Base-by-base conservation (phyloP, 1,140 invertebrate genomes). In the Drosophila takahashii region DNA sequence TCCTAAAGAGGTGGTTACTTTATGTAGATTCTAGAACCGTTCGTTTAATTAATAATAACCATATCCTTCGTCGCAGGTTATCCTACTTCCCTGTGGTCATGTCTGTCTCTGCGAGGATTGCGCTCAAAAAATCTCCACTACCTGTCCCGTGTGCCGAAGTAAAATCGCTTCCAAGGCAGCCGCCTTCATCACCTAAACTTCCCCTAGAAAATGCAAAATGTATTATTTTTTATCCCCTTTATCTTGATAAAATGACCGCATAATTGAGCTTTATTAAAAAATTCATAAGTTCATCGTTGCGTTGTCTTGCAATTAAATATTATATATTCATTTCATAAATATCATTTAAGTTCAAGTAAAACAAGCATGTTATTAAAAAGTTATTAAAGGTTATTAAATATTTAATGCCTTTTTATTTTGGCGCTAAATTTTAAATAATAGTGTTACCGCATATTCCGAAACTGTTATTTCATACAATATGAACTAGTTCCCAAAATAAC, bases 61-160 rank as follows among this genome's bases (percentile, higher is more conserved):
- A 22, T 10, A 9, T 51, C 3, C 5, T 4, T n/a, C 4, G 13
- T 67, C 74, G 5, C 84, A 96, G 95, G 95, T 97, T 16, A 96
- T 97, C 79, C 83, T 97, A 37, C 90, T 97, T 57, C 96, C 96
- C 1, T 97, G 96, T 91, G 96, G 96, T 0, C 96, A 97, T 91
- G 96, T 97, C 0, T 96, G 96, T 73, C 91, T 97, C 34, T 97
- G 96, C 83, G 96, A 96, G 92, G 96, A 97, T 90, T 97, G 96
- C 89, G 94, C 95, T 2, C 94, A 95, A 52, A 94, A 95, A 77
- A 96, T 97, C 52, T 92, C 90, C 13, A 92, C 93, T 51, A 90
- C 91, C 39, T 97, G 96, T 85, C 96, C 96, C 4, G 93, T 97
- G 34, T 97, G 96, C 89, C 93, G 96, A 59, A 92, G 93, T 60